These are phyloP conservation scores for Clupea harengus DNA, from an alignment of 2,113 vertebrate species.

Conservation along the genomic window DNA sequence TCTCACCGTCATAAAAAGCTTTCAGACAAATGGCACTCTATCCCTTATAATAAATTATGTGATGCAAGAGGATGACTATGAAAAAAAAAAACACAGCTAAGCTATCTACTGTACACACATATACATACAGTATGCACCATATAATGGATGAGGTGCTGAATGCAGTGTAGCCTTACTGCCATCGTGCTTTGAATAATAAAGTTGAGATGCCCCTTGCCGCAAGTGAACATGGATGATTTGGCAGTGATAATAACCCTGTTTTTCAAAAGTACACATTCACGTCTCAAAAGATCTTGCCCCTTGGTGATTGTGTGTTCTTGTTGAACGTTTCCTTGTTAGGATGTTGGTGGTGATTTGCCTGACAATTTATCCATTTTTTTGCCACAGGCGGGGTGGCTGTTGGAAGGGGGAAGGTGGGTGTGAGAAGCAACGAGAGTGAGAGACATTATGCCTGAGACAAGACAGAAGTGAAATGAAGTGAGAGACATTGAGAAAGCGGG, in stretches of 20 bases:
- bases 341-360: conserved; percentile 14
- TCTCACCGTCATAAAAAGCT: conserved; percentile 69
- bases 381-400: not conserved
- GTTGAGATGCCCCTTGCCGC: not conserved
- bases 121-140: conserved; percentile 4
- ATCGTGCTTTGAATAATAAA: not conserved
- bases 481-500: not conserved
- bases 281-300: not conserved
- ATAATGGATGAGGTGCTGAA: conserved; percentile 8
- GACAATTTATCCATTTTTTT: conserved; percentile 26
- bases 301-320: not conserved
- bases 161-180: not conserved
- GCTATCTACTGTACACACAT: conserved; percentile 31
- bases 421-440: not conserved
- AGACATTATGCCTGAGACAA: not conserved
- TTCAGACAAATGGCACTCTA: conserved; percentile 71
- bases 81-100: conserved; percentile 22
- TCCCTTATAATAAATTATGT: conserved; percentile 68
- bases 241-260: not conserved
- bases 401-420: not conserved
- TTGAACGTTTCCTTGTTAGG: not conserved
- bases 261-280: no score
- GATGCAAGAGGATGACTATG: conserved; percentile 33
- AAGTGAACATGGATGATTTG: conserved; percentile 21
- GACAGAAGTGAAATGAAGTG: not conserved